Evolutionary conservation across 1,140 invertebrate species (phyloP), one percentile per base, ranked within the genome.

Genomic region (Drosophila albomicans): DNA sequence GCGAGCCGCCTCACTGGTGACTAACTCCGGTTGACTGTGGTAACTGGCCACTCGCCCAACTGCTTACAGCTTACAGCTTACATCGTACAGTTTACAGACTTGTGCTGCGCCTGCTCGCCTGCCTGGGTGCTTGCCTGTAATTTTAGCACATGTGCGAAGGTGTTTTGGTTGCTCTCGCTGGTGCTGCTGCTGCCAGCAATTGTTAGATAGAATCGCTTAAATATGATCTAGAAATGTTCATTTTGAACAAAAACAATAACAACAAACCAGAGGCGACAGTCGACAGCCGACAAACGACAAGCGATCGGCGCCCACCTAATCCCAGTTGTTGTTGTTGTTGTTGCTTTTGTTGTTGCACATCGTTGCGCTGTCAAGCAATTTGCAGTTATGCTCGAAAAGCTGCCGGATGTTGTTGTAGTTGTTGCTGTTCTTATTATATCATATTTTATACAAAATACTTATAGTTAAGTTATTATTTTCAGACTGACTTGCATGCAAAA

Each of bases 71-170:
- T 78, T 46, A 51, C 28, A 46, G 16, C 11, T 30, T 20, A n/a
- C 20, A 20, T 3, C 20, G 3, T 20, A 20, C 1, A 35, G 59
- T 28, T 32, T 32, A 32, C 32, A 32, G 7, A 8, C 32, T 79
- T 45, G 30, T 35, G 11, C 56, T 63, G 13, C 56, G 63, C 49
- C 65, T 73, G 71, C 51, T 66, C 58, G 57, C 62, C 64, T 32
- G 32, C 32, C 32, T 32, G 32, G 8, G 7, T 38, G 35, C 7
- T 10, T 38, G 35, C 35, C 61, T 79, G 79, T 91, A 91, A 91
- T 81, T 82, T 82, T 82, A 91, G 85, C 84, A 82, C 79, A 86
- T 82, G 77, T 90, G 89, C 89, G 89, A 91, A 91, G 89, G 89
- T 91, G 87, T 91, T 81, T 80, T 43, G 56, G 51, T 54, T 68